Evolutionary conservation across 2,888 invertebrate genomes (phyloP), one percentile per base, ranked within the genome.

Genomic region (Dilophus febrilis): DNA sequence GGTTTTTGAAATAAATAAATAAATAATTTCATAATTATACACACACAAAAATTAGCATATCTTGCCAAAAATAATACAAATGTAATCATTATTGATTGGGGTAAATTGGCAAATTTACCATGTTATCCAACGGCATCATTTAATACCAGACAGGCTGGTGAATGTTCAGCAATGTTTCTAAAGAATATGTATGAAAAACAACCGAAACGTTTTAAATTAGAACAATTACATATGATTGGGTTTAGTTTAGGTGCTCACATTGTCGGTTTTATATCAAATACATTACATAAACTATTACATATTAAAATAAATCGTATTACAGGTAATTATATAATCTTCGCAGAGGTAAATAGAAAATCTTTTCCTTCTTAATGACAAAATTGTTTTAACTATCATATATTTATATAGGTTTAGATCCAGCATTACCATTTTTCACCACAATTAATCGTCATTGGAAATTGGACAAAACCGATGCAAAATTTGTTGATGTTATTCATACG

Each of bases 401-500:
- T n/a, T 29, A 29, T 8, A 29, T 26, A 53, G 54, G 54, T 2
- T 46, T 61, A 14, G 80, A 80, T 59, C 79, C 80, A 0, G 80
- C 80, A 0, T 64, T 77, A 59, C 80, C 80, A 0, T 58, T 77
- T 2, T 80, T 77, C 50, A 59, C 70, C 4, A 68, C 69, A 28
- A 62, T 69, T n/a, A 51, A 62, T 45, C 50, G 53, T 28, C 59
- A 66, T 32, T 63, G 69, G 33, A 76, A 77, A 49, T 52, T 81
- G 38, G 77, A 77, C 51, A 54, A 67, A 2, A 56, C 61, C 1
- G 79, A 80, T 49, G 80, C 77, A 0, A 53, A 63, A 4, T 79
- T 76, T 51, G 80, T 80, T 1, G 80, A 80, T 51, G 72, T 79
- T 3, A 66, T 77, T 37, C 80, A 80, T 49, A 78, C 80, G 1